Percentiles rank a stretch among this genome's conserved stretches.
These are phyloP conservation scores for Malacosoma neustria DNA, from an alignment of 2,888 invertebrate genomes.

Conservation along the genomic window DNA sequence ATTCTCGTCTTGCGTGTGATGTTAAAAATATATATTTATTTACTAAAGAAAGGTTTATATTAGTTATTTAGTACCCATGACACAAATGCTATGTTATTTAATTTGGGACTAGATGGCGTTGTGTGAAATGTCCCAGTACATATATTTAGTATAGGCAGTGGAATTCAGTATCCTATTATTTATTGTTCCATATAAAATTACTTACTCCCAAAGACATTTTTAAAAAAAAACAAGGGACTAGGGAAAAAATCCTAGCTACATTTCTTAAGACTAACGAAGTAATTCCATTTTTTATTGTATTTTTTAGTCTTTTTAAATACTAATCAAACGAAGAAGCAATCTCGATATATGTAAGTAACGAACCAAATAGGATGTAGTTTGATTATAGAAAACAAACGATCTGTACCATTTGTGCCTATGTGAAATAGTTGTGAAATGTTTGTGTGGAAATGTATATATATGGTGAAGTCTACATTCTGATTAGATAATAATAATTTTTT, in stretches of 20 bases:
- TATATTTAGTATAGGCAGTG: too few relatives aligned
- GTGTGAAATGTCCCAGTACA: too few relatives aligned
- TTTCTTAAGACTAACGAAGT: neutral
- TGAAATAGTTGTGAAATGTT: neutral
- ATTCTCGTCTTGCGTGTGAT: too few relatives aligned
- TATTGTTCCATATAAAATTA: too few relatives aligned
- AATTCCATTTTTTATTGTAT: neutral
- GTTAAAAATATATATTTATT: too few relatives aligned
- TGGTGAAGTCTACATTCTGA: neutral
- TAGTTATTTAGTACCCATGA: too few relatives aligned
- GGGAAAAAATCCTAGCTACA: neutral
- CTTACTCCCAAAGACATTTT: too few relatives aligned
- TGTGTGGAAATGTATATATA: neutral
- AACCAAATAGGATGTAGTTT: neutral
- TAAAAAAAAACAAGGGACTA: too few relatives aligned
- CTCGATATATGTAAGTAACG: neutral
- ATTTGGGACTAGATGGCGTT: too few relatives aligned
- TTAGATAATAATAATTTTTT: neutral
- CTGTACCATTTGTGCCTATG: neutral
- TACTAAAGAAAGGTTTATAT: too few relatives aligned
- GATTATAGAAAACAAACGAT: neutral
- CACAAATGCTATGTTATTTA: too few relatives aligned
- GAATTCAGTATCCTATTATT: too few relatives aligned
- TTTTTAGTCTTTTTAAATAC: neutral
- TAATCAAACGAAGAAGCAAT: neutral